Percentiles rank a stretch among this genome's conserved stretches.
Conservation (phyloP, 2,113 vertebrate genomes). For the Redunca redunca region DNA sequence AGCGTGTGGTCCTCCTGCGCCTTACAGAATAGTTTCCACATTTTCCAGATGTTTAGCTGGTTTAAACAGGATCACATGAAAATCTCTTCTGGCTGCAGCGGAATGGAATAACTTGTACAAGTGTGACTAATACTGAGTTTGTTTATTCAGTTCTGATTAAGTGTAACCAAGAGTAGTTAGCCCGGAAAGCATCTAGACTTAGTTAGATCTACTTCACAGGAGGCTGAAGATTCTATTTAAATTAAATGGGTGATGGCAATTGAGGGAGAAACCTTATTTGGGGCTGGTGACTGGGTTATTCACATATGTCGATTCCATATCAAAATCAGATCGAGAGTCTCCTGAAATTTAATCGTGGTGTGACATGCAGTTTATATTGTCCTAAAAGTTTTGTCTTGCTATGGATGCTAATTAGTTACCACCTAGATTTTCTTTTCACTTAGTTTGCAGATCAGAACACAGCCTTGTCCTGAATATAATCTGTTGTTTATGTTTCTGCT, state of each 20-base stretch:
- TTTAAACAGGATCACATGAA: constrained; percentile 47
- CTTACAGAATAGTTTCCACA: constrained; percentile 42
- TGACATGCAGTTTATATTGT: background rate
- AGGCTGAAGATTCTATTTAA: background rate
- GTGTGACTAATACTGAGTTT: constrained; percentile 58
- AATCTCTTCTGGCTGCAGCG: constrained; percentile 36
- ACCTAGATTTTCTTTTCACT: background rate
- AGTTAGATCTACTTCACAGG: background rate
- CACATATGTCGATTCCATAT: background rate
- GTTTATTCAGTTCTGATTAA: constrained; percentile 56
- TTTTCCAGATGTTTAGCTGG: constrained; percentile 63
- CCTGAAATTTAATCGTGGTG: background rate
- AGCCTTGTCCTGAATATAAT: background rate
- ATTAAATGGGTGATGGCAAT: background rate
- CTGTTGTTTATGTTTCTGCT: background rate
- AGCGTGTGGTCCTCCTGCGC: constrained; percentile 59
- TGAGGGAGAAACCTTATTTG: background rate
- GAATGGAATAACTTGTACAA: constrained; percentile 59
- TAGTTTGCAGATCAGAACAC: background rate
- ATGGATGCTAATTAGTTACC: background rate
- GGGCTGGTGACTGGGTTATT: background rate
- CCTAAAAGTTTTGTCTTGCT: background rate
- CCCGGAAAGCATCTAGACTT: background rate
- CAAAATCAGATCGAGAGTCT: background rate
- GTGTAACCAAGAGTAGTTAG: background rate